phyloP scores from a whole-genome alignment of 30 jellyfish, hydroid and myxozoan genomes.

The Nemopilema nomurai region DNA sequence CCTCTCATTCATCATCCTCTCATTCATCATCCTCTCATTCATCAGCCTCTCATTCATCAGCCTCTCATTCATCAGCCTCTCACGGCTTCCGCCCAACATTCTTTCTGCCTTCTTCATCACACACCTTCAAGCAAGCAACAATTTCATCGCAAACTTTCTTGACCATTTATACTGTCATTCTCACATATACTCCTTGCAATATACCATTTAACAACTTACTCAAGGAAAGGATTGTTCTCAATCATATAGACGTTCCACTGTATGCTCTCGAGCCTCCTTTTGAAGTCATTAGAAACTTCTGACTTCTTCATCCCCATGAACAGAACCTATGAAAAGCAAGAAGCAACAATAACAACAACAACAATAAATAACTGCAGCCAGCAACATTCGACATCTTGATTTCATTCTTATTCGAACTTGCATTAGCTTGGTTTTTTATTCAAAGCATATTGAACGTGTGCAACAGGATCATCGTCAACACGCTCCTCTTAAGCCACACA shows the following conservation, averaged over 20 bases:
- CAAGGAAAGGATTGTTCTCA: slow-evolving; percentile 40
- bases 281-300: slow-evolving; percentile 19
- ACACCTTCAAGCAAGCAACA: no score
- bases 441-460: no score
- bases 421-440: no score
- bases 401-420: no score
- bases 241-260: slow-evolving; percentile 1
- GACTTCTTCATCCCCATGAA: slow-evolving; percentile 33
- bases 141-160: background rate
- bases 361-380: background rate
- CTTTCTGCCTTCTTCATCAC: no score
- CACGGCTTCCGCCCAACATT: no score
- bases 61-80: no score
- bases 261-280: background rate
- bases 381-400: background rate
- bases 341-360: background rate
- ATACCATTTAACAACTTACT: slow-evolving; percentile 22
- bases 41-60: no score
- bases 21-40: no score
- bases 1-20: no score
- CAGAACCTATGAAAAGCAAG: slow-evolving; percentile 8
- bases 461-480: no score
- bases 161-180: background rate
- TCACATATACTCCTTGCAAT: background rate
- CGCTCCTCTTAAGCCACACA: no score